Base-by-base conservation (phyloP, 2,888 invertebrate species). In the Odontothrips loti region DNA sequence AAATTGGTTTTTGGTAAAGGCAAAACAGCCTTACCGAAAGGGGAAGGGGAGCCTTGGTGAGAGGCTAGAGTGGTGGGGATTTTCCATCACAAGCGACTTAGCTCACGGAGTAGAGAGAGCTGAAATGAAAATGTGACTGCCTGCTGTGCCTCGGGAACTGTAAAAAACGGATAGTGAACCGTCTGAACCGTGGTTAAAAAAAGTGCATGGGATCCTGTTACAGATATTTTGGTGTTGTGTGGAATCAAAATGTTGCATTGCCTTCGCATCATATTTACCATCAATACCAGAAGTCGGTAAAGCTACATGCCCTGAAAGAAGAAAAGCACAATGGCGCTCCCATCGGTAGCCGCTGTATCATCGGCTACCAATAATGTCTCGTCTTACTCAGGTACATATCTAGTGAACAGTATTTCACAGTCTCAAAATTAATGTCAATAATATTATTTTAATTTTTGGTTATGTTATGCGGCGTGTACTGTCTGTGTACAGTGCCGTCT, bases 1-100 rank as follows among this genome's bases (percentile, higher is more conserved):
- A 87, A 90, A 90, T 75, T 91, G 91, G 90, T 89, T 90, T 90
- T 90, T 89, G 90, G 89, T 85, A 89, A 89, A 89, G 89, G 90
- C 91, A 91, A 90, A 90, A 91, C 90, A 89, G 89, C 88, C 89
- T 88, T 88, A 89, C 89, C 88, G 87, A 88, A 87, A 87, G 34
- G 34, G 34, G 34, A 6, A 87, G 86, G 86, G 87, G 83, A 87
- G 90, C 90, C 90, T 89, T 90, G 87, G 88, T 88, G 89, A 89
- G 90, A 90, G 90, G 90, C 90, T 90, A 88, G 83, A 47, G 23
- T 75, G 68, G 34, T 81, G 80, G 82, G 82, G 82, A 83, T 83
- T 84, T 84, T 84, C 84, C 84, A 83, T 84, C 83, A 84, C 85
- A 85, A 85, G 85, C 85, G 85, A 84, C 82, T 83, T 82, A 81